Evolutionary conservation across 2,888 invertebrate genomes (phyloP), one percentile per base, ranked within the genome.

Genomic region (Aelia acuminata): DNA sequence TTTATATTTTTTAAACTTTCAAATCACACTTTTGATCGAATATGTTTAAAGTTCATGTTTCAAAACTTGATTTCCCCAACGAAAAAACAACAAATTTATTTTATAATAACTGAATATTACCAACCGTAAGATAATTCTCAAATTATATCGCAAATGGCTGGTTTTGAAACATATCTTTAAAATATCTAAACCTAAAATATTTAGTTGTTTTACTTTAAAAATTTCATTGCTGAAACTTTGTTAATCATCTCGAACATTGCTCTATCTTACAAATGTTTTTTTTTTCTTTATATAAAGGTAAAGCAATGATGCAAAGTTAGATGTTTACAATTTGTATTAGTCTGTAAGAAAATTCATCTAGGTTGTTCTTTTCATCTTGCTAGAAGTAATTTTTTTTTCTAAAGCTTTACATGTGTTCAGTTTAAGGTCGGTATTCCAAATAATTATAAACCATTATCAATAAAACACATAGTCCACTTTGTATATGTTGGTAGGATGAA

Each of bases 271-370:
- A 63, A 31, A 63, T 18, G 4, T 31, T 57, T 57, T 57, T 57
- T 57, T 15, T 5, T n/a, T n/a, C n/a, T n/a, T n/a, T n/a, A n/a
- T n/a, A n/a, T 18, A 0, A 63, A 63, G 63, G 31, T 63, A 18
- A 31, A 63, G 63, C 63, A 63, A 63, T 63, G 63, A 31, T 63
- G 63, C 15, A 31, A 31, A 26, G 26, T 63, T 63, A 5, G 31
- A 63, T 63, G 63, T 63, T 57, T 63, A 63, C 1, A 18, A 31
- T 18, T 31, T 63, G 31, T 63, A 31, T 63, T 63, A 63, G 63
- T 63, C 31, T 63, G 31, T 63, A 63, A 63, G 63, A 31, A 63
- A 63, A 4, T 48, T 47, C 84, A 84, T 84, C 43, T 84, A 84
- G 48, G 84, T 22, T 48, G 47, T 48, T 47, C 48, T 84, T 84